Base-by-base conservation (phyloP, 2,888 invertebrate genomes). In the Thera obeliscata region DNA sequence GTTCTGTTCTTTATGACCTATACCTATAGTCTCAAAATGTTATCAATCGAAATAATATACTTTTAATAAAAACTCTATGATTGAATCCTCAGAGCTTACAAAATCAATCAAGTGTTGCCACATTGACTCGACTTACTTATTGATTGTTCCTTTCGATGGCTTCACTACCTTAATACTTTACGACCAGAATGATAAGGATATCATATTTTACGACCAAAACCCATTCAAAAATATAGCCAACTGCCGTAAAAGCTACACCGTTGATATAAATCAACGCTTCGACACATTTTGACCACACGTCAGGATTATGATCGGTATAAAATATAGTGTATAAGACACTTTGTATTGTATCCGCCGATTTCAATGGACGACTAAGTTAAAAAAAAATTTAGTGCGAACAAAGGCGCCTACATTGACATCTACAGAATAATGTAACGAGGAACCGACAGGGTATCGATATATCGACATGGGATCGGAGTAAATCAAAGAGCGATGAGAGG, bases 251-350 rank as follows among this genome's bases (percentile, higher is more conserved):
- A 72, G 67, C 69, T 64, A 66, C 73, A 57, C 81, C 74, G 78
- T 76, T 75, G 85, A 84, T 85, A 92, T 92, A 92, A 92, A 92
- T 92, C 90, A 86, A 88, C 86, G 88, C 90, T 85, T 90, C 91
- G 90, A 89, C 90, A 91, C 92, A 88, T 92, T 88, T 90, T 88
- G 91, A 92, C 91, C 91, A 85, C 93, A 90, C 88, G 90, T 91
- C 93, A 87, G 80, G 81, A 86, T 81, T 88, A 90, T 88, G 90
- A 92, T 90, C 87, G 82, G 85, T 85, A 90, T 90, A 88, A 89
- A 87, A 89, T 89, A 85, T 83, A 73, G 80, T 78, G 81, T 86
- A 85, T 90, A 89, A 81, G 79, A 77, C 65, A 77, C 79, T 80
- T 78, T 84, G 86, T 81, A 84, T 84, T 80, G 79, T 73, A 74